A percentile compares a stretch with the other conserved stretches of the same genome.
Conservation (phyloP, 1,140 invertebrate species). For the Drosophila erecta region DNA sequence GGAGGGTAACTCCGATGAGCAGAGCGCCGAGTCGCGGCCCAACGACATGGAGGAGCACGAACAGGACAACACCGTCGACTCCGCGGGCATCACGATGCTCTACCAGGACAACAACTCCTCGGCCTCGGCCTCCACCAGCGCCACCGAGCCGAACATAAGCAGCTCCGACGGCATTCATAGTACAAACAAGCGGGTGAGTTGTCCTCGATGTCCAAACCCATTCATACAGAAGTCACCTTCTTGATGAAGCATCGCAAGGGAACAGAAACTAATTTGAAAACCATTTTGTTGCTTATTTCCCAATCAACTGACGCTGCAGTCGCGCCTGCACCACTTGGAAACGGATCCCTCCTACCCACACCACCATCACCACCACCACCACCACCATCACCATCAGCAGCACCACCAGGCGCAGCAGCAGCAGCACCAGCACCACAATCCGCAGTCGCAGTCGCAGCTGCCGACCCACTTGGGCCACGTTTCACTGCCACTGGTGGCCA, state of each 20-base stretch:
- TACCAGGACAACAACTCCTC: conserved; percentile 74
- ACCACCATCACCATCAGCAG: conserved; percentile 51
- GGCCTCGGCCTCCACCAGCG: conserved; percentile 71
- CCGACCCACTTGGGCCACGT: conserved; percentile 50
- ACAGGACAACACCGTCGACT: conserved; percentile 90
- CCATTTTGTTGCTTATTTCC: background rate
- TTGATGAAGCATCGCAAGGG: too few species aligned
- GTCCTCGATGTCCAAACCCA: too few species aligned
- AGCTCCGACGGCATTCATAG: conserved; percentile 84
- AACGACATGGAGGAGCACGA: conserved; percentile 85
- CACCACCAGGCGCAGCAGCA: conserved; percentile 28
- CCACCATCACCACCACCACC: conserved; percentile 70
- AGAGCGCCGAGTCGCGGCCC: conserved; percentile 7
- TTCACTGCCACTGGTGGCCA: conserved; percentile 52
- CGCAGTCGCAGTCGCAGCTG: conserved; percentile 30
- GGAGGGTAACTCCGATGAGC: conserved; percentile 29
- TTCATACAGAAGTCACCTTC: too few species aligned
- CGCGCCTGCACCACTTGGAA: conserved; percentile 83
- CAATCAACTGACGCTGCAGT: conserved; percentile 29
- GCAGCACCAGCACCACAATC: conserved; percentile 43
- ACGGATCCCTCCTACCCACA: conserved; percentile 84
- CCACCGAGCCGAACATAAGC: conserved; percentile 77
- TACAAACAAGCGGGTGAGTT: conserved; percentile 84
- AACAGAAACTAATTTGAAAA: too few species aligned
- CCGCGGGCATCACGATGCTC: conserved; percentile 82